A percentile compares a stretch with the other conserved stretches of the same genome.
These are phyloP conservation scores for Tuberolachnus salignus DNA, from an alignment of 2,888 invertebrate species.

Conservation along the genomic window DNA sequence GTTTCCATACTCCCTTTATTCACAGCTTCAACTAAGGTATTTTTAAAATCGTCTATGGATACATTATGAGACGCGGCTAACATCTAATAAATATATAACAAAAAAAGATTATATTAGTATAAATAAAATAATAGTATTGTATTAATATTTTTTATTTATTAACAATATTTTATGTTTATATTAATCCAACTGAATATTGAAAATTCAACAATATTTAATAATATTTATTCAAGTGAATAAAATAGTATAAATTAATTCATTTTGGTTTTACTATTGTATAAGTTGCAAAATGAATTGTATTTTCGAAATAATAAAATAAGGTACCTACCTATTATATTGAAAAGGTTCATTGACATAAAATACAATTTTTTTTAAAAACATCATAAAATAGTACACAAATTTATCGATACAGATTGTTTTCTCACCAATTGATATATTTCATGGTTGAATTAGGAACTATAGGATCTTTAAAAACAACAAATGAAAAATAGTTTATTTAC, in stretches of 20 bases:
- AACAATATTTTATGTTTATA: too few relatives aligned
- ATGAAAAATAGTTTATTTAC: too few relatives aligned
- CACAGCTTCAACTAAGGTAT: slow-evolving; percentile 76
- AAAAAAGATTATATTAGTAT: not conserved
- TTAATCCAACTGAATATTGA: not conserved
- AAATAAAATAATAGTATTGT: not conserved
- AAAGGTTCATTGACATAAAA: too few relatives aligned
- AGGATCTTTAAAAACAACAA: too few relatives aligned
- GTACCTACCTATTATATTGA: too few relatives aligned
- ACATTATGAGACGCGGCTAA: slow-evolving; percentile 78
- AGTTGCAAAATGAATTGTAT: not conserved
- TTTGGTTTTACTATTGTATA: not conserved
- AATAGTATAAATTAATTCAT: too few relatives aligned
- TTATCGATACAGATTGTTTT: too few relatives aligned
- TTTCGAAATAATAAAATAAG: not conserved
- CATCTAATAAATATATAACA: slow-evolving; percentile 67
- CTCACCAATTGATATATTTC: too few relatives aligned
- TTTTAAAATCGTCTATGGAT: slow-evolving; percentile 78
- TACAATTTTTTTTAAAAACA: too few relatives aligned
- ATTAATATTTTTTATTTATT: not conserved
- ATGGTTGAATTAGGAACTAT: too few relatives aligned
- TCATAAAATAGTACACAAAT: too few relatives aligned
- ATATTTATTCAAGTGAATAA: not conserved
- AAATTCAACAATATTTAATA: not conserved
- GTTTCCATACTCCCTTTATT: slow-evolving; percentile 80